These are phyloP conservation scores for Natator depressus DNA, from an alignment of 2,113 vertebrate genomes.

Conservation along the genomic window DNA sequence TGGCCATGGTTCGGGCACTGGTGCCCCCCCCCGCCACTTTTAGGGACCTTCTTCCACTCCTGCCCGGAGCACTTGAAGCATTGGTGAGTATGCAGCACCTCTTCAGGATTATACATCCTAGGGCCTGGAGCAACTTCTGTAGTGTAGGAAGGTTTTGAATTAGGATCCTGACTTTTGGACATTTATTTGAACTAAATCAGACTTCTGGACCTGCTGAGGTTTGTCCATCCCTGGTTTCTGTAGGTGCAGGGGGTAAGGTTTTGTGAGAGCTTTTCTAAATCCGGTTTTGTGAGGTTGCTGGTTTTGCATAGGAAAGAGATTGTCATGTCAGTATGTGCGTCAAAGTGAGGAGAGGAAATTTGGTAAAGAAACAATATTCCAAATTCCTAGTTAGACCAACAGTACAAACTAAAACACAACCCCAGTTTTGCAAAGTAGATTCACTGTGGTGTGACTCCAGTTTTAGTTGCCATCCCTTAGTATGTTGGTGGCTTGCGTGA, in stretches of 20 bases:
- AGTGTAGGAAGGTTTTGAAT: background rate
- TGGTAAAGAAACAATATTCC: background rate
- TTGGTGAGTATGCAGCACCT: background rate
- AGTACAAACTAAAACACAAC: background rate
- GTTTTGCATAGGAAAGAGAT: background rate
- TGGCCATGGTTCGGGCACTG: too few relatives aligned
- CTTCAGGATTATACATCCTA: background rate
- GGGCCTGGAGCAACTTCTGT: accelerated
- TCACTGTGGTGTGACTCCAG: background rate
- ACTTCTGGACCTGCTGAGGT: background rate
- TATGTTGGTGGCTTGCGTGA: background rate
- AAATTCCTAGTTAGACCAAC: background rate
- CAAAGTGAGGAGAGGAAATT: background rate
- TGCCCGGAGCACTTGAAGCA: background rate
- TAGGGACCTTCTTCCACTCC: too few relatives aligned
- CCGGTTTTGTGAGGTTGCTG: background rate
- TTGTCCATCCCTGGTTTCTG: background rate
- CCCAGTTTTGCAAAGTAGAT: background rate
- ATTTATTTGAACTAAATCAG: background rate
- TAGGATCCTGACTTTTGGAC: background rate
- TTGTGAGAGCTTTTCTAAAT: background rate
- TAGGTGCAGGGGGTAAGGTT: background rate
- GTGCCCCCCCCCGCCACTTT: too few relatives aligned
- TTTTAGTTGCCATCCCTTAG: background rate
- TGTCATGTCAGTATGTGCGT: background rate